These are phyloP conservation scores for Tenthredo notha DNA, from an alignment of 2,888 invertebrate species.

Conservation along the genomic window DNA sequence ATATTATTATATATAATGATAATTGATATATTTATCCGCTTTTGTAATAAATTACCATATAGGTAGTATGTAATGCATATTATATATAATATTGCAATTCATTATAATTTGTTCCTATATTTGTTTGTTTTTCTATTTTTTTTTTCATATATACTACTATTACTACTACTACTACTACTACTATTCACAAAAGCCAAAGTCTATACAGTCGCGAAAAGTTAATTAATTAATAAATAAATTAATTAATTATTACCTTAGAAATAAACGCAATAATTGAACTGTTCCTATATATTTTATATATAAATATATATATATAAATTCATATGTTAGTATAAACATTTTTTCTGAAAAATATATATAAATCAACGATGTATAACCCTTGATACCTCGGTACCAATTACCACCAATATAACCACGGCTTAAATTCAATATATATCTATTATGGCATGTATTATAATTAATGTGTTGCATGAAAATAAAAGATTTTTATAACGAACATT, in stretches of 20 bases:
- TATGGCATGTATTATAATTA: background rate
- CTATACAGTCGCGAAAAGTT: background rate
- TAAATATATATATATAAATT: background rate
- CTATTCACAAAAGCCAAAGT: background rate
- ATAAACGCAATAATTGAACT: constrained; percentile 10
- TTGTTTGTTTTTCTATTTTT: background rate
- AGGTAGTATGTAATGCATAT: background rate
- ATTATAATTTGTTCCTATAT: constrained; percentile 6
- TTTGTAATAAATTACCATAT: background rate
- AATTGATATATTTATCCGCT: background rate
- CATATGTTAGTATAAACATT: background rate
- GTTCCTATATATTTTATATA: constrained; percentile 14
- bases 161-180: background rate
- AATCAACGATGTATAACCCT: background rate
- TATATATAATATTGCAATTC: background rate
- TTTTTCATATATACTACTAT: background rate
- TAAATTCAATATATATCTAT: background rate
- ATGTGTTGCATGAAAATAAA: constrained; percentile 23
- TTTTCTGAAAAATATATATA: background rate
- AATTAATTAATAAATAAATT: background rate
- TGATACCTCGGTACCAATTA: background rate
- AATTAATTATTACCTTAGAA: background rate
- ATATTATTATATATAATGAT: background rate
- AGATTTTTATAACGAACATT: background rate
- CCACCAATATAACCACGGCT: background rate